Evolutionary conservation across 2,888 invertebrate genomes (phyloP).

Genomic region (Chrysodeixis includens): DNA sequence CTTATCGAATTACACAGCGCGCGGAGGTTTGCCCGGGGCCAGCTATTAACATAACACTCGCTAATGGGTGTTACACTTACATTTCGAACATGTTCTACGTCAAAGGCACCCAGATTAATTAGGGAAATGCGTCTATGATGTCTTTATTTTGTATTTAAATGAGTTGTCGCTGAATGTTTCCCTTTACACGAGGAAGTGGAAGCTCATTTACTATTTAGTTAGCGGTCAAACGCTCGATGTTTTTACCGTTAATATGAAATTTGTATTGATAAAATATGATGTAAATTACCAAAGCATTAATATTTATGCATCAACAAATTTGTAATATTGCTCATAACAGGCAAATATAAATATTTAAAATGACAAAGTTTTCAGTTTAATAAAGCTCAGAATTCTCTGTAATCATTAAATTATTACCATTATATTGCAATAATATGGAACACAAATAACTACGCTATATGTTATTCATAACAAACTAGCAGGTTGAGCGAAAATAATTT

Average conservation of each 20-base stretch:
- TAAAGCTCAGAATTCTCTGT: background rate
- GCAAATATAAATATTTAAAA: no score
- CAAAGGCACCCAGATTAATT: constrained; percentile 22
- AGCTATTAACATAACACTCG: constrained; percentile 21
- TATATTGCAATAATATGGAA: background rate
- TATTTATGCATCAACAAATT: no score
- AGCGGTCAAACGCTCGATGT: no score
- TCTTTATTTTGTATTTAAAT: constrained; percentile 7
- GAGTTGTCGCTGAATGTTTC: background rate
- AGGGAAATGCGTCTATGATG: constrained; percentile 10
- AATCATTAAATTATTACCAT: no score
- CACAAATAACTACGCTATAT: background rate
- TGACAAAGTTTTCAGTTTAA: no score
- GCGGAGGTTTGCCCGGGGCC: constrained; percentile 21
- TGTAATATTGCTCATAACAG: no score
- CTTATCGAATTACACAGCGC: constrained; percentile 26
- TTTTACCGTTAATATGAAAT: no score
- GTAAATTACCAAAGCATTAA: no score
- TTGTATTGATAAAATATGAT: no score
- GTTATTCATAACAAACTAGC: background rate
- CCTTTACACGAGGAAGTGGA: background rate
- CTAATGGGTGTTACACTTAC: constrained; percentile 22
- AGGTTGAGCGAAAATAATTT: background rate
- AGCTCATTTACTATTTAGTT: background rate
- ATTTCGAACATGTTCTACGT: constrained; percentile 17